These are phyloP conservation scores for Sphaerodactylus townsendi DNA, from an alignment of 2,113 vertebrate genomes.

Conservation along the genomic window DNA sequence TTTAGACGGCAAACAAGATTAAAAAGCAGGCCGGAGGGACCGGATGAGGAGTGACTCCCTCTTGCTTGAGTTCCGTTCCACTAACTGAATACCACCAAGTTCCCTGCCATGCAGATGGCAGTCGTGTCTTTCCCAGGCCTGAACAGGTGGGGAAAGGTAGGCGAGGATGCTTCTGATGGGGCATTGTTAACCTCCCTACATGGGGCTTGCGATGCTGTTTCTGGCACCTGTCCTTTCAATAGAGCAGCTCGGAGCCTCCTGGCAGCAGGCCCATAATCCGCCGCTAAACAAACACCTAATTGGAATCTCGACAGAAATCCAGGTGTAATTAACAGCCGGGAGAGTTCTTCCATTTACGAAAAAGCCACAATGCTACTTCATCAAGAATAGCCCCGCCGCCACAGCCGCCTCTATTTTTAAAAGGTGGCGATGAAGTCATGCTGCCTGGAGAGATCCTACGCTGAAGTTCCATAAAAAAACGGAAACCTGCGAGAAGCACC, in stretches of 20 bases:
- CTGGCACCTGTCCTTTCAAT: background rate
- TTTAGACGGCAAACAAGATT: background rate
- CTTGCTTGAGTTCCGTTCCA: background rate
- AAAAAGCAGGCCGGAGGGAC: background rate
- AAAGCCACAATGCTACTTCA: too few species aligned
- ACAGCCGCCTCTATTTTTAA: conserved; percentile 6
- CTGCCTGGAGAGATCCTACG: background rate
- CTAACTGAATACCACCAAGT: accelerated
- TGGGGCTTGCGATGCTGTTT: background rate
- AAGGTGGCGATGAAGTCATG: background rate
- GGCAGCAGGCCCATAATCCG: too few species aligned
- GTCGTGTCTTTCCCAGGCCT: background rate
- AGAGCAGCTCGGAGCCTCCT: too few species aligned
- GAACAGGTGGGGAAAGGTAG: background rate
- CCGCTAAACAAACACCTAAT: background rate
- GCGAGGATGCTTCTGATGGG: background rate
- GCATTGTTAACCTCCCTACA: background rate
- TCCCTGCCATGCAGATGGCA: background rate
- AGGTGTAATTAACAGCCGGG: background rate
- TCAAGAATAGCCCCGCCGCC: background rate
- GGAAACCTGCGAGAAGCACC: background rate
- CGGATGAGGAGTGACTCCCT: background rate
- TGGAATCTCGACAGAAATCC: background rate
- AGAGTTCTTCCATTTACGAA: too few species aligned
- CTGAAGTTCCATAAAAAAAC: background rate